Evolutionary conservation across 2,888 invertebrate genomes (phyloP), one percentile per base, ranked within the genome.

Genomic region (Lucinisca nassula): DNA sequence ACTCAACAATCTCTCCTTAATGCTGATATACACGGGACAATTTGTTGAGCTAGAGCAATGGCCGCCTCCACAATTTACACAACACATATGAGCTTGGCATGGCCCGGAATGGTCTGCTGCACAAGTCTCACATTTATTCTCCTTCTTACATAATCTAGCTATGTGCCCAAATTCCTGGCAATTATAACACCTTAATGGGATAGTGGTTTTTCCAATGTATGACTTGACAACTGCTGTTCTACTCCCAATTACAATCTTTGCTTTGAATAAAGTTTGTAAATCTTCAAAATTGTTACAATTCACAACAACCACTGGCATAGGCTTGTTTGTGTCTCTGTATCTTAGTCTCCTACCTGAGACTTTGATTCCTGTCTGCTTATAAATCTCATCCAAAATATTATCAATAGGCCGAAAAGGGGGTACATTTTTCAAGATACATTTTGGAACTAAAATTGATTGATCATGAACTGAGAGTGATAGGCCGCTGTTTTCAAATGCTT

Each of bases 101-200:
- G 37, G 27, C 4, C 70, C 70, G 6, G 32, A 12, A 24, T 70
- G 70, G 4, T 70, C 17, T 35, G 10, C 14, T 14, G 30, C n/a
- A 49, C 82, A 82, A 10, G 10, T 45, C 51, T 82, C 82, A 82
- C 82, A 82, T 12, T 21, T 77, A 2, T 12, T 1, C 12, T 45
- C 27, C 3, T 76, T 77, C 24, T 4, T 82, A 35, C 82, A 82
- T 6, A 38, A n/a, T 24, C 0, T 35, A 0, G 82, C 61, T 21
- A 82, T 76, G 30, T 82, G 76, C 12, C 82, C 82, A 45, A 67
- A 82, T 40, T 12, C 24, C 24, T 82, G 82, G 30, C 82, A 82
- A 37, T 82, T 82, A 61, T 75, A 82, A 40, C 82, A 82, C 76
- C 82, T 76, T 17, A 70, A 67, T 0, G 82, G 82, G 4, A 76